A percentile compares a stretch with the other conserved stretches of the same genome.
These are phyloP conservation scores for Caenorhabditis plicata DNA, from an alignment of 2,888 invertebrate species.

Conservation along the genomic window DNA sequence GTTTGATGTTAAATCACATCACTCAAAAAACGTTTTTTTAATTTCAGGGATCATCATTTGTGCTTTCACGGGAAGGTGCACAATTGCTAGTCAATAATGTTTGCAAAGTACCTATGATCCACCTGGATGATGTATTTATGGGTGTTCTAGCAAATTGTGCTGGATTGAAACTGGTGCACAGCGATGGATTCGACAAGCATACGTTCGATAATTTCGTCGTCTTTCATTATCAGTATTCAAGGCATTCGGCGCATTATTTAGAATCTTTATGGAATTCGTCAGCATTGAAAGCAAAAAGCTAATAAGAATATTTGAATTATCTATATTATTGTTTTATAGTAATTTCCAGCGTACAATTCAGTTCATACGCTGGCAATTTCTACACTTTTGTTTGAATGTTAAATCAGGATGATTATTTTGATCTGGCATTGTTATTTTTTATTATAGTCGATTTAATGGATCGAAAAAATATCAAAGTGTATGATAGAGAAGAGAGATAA, in stretches of 20 bases:
- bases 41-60: conserved; percentile 62
- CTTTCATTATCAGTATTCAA: conserved; percentile 62
- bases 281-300: background rate
- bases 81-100: conserved; percentile 44
- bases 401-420: too few species aligned
- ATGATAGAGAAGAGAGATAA: too few species aligned
- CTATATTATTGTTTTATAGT: too few species aligned
- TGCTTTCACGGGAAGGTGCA: conserved; percentile 56
- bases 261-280: conserved; percentile 44
- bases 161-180: conserved; percentile 44
- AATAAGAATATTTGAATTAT: too few species aligned
- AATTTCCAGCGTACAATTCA: too few species aligned
- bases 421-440: too few species aligned
- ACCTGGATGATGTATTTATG: conserved; percentile 63
- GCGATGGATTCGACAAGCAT: conserved; percentile 60
- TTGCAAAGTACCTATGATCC: conserved; percentile 59
- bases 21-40: conserved; percentile 28
- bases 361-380: too few species aligned
- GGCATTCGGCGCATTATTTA: conserved; percentile 54
- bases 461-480: too few species aligned
- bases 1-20: conserved; percentile 13
- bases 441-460: too few species aligned
- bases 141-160: conserved; percentile 58
- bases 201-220: conserved; percentile 56
- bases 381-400: too few species aligned